Evolutionary conservation across 2,888 invertebrate genomes (phyloP).

Genomic region (Chydorus sphaericus): DNA sequence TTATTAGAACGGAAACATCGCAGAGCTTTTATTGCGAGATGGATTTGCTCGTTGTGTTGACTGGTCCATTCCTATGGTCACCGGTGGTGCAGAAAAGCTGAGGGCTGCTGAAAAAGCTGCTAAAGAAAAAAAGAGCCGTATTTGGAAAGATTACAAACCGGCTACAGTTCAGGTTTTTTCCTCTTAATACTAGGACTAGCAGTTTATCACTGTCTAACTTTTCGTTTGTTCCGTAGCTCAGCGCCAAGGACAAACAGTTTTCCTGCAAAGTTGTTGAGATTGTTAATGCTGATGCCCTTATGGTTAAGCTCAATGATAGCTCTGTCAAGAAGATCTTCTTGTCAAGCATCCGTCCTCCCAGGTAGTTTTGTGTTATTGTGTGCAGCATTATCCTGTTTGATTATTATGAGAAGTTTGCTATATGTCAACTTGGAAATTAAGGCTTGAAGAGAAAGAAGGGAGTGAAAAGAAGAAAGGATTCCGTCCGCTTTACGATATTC

Average conservation of each 20-base stretch:
- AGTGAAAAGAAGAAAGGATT: constrained; percentile 48
- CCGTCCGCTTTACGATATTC: constrained; percentile 91
- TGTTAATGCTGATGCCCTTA: constrained; percentile 83
- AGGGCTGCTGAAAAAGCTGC: constrained; percentile 72
- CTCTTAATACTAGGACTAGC: constrained; percentile 9
- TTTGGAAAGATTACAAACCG: constrained; percentile 86
- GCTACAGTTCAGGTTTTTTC: constrained; percentile 36
- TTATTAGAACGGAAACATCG: constrained; percentile 61
- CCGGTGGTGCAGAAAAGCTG: constrained; percentile 65
- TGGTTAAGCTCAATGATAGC: constrained; percentile 64
- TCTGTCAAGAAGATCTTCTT: constrained; percentile 81
- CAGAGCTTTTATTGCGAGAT: constrained; percentile 72
- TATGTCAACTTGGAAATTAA: background rate
- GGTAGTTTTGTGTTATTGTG: constrained; percentile 36
- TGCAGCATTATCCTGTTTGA: background rate
- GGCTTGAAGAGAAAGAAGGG: constrained; percentile 16
- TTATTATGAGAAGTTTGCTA: background rate
- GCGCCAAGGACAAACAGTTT: constrained; percentile 67
- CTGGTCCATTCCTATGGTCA: constrained; percentile 74
- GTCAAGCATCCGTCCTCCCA: constrained; percentile 86
- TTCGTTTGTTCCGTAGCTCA: constrained; percentile 30
- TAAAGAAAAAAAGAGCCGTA: constrained; percentile 66
- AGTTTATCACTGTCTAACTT: background rate
- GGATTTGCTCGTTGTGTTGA: constrained; percentile 90
- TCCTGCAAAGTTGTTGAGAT: constrained; percentile 74